These are phyloP conservation scores for Leptestheria dahalacensis DNA, from an alignment of 1,140 invertebrate species.

Conservation along the genomic window DNA sequence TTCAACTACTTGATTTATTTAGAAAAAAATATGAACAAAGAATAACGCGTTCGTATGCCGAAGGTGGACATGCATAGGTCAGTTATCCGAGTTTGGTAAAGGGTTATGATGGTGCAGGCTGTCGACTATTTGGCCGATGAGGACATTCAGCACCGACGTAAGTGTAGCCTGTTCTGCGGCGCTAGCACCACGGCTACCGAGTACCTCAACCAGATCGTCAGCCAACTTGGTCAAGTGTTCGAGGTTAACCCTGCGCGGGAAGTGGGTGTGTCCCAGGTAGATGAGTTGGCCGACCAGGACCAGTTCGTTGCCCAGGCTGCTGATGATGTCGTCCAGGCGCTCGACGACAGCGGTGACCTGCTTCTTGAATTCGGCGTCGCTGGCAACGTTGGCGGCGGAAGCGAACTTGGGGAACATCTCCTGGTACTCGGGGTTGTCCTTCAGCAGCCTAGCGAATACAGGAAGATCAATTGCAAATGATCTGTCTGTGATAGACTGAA, in stretches of 20 bases:
- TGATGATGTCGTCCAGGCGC: neutral
- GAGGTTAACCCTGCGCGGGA: neutral
- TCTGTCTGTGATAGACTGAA: no score
- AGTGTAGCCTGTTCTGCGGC: neutral
- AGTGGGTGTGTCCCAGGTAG: neutral
- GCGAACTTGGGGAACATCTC: conserved; percentile 41
- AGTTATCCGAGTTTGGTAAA: no score
- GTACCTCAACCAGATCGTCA: neutral
- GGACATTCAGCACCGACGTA: neutral
- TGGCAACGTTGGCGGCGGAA: conserved; percentile 36
- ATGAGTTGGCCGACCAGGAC: neutral
- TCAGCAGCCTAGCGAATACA: conserved; percentile 29
- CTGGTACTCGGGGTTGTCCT: conserved; percentile 40
- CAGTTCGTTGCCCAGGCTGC: neutral
- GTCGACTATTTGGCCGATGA: neutral
- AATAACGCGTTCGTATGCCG: no score
- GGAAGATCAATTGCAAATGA: neutral
- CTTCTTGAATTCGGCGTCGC: conserved; percentile 45
- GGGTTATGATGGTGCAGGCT: neutral
- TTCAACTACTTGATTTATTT: no score
- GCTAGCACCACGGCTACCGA: neutral
- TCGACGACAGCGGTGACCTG: conserved; percentile 32
- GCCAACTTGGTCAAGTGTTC: neutral
- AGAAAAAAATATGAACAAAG: no score
- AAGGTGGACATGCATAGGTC: no score